Conservation (phyloP, 2,113 vertebrate genomes). For the Catharus fuscescens region DNA sequence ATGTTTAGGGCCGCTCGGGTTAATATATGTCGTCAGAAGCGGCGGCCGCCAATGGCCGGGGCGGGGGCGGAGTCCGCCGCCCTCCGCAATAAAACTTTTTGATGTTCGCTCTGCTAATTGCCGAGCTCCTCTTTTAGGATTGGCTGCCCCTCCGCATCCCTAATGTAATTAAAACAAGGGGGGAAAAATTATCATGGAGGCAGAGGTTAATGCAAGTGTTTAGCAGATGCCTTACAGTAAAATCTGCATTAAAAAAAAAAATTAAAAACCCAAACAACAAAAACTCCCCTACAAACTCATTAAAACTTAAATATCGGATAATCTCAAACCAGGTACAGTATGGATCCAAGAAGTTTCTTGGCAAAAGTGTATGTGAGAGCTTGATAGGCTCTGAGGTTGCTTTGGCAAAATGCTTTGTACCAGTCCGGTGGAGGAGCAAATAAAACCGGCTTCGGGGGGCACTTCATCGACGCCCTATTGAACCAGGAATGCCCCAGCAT, state of each 20-base stretch:
- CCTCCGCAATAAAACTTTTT: slow-evolving; percentile 79
- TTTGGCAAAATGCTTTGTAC: background rate
- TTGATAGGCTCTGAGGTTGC: background rate
- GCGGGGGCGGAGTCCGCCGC: slow-evolving; percentile 72
- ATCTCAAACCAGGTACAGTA: slow-evolving; percentile 73
- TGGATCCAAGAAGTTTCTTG: background rate
- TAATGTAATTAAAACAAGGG: slow-evolving; percentile 79
- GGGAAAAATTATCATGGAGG: slow-evolving; percentile 71
- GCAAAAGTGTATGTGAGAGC: background rate
- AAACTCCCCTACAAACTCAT: background rate
- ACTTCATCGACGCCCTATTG: background rate
- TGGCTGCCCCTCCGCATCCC: slow-evolving; percentile 77
- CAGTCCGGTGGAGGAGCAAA: background rate
- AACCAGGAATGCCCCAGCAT: background rate
- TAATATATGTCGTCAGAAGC: slow-evolving; percentile 90
- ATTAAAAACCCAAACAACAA: background rate
- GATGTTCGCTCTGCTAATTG: slow-evolving; percentile 83
- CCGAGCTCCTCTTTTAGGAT: slow-evolving; percentile 77
- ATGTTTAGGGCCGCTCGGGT: slow-evolving; percentile 86
- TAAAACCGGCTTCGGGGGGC: background rate
- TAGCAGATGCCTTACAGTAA: slow-evolving; percentile 76
- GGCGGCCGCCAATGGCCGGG: slow-evolving; percentile 74
- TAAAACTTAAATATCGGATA: slow-evolving; percentile 63
- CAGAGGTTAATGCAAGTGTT: slow-evolving; percentile 80
- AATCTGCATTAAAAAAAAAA: slow-evolving; percentile 1